A percentile compares a stretch with the other conserved stretches of the same genome.
These are phyloP conservation scores for Melanargia galathea DNA, from an alignment of 2,888 invertebrate species.

Conservation along the genomic window DNA sequence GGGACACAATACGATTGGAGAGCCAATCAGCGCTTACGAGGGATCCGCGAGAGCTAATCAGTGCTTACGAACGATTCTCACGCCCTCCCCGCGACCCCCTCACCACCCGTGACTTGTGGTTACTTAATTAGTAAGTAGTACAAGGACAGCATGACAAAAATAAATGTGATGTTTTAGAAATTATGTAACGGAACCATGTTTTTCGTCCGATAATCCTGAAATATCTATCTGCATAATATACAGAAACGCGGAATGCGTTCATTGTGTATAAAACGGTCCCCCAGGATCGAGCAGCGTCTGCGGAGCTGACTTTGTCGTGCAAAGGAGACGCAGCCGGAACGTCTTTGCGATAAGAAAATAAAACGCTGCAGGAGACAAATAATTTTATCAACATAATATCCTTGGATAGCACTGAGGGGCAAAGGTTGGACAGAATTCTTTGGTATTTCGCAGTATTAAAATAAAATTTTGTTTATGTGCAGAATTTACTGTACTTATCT, in stretches of 20 bases:
- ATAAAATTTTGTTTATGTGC: not conserved
- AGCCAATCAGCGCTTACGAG: no score
- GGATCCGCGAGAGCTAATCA: no score
- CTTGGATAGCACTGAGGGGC: conserved; percentile 27
- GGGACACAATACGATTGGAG: no score
- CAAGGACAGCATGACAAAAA: not conserved
- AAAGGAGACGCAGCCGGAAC: conserved; percentile 59
- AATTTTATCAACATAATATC: conserved; percentile 40
- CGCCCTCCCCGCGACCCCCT: no score
- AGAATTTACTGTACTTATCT: not conserved
- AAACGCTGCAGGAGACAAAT: conserved; percentile 55
- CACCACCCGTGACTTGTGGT: no score
- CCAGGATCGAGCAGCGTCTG: conserved; percentile 54
- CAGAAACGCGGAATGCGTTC: conserved; percentile 47
- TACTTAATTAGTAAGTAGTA: no score
- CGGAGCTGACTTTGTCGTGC: conserved; percentile 57
- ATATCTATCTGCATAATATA: conserved; percentile 28
- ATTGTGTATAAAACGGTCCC: conserved; percentile 66
- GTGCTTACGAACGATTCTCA: no score
- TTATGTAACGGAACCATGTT: not conserved
- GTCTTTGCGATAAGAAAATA: conserved; percentile 63
- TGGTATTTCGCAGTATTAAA: conserved; percentile 4
- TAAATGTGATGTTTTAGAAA: not conserved
- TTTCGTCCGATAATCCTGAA: conserved; percentile 12
- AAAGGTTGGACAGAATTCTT: conserved; percentile 18